Conservation (phyloP, 2,888 invertebrate genomes). For the Xestia c-nigrum region DNA sequence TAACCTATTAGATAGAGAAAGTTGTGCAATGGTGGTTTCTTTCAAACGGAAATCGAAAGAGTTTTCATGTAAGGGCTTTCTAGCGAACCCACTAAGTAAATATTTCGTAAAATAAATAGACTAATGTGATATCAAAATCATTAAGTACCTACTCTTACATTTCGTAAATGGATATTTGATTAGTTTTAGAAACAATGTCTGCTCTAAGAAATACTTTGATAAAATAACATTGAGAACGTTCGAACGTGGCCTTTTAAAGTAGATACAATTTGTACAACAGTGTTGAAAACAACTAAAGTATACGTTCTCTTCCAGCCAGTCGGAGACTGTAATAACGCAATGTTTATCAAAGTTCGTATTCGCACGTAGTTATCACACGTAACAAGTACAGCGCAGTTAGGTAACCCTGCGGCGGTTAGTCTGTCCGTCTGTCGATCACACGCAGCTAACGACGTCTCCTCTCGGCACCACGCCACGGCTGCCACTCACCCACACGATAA, state of each 20-base stretch:
- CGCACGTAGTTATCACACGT: slow-evolving; percentile 59
- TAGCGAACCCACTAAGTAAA: background rate
- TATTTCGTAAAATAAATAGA: too few relatives aligned
- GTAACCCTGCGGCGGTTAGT: slow-evolving; percentile 72
- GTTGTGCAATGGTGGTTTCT: background rate
- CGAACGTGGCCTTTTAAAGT: slow-evolving; percentile 14
- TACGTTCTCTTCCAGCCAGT: slow-evolving; percentile 32
- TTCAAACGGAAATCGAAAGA: background rate
- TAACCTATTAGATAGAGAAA: background rate
- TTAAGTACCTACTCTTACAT: too few relatives aligned
- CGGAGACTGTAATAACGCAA: slow-evolving; percentile 39
- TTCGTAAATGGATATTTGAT: background rate
- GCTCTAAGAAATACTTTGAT: slow-evolving; percentile 17
- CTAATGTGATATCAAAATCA: too few relatives aligned
- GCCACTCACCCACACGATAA: slow-evolving; percentile 75
- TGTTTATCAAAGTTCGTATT: slow-evolving; percentile 56
- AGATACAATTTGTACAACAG: slow-evolving; percentile 12
- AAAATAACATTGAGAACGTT: background rate
- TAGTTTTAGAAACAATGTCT: slow-evolving; percentile 3
- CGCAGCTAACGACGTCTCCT: slow-evolving; percentile 78
- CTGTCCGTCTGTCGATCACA: slow-evolving; percentile 80
- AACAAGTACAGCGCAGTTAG: slow-evolving; percentile 56
- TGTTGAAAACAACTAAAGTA: slow-evolving; percentile 48
- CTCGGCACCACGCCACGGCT: slow-evolving; percentile 72
- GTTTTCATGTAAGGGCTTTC: background rate